Evolutionary conservation across 1,140 invertebrate species (phyloP).

Genomic region (Vanessa tameamea): DNA sequence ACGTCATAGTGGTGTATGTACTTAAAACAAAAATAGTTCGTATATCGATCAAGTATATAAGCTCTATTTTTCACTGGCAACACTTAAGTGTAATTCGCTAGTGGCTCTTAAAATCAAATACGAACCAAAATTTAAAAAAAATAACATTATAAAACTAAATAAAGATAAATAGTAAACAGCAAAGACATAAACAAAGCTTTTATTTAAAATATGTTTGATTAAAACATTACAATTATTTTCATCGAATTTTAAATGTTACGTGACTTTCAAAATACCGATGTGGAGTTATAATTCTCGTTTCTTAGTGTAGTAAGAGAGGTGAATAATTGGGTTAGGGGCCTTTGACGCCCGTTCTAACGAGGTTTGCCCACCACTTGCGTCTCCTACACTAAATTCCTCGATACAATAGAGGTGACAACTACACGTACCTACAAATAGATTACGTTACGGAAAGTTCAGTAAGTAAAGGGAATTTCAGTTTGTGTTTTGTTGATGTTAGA

Average conservation of each 20-base stretch:
- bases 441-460: slow-evolving; percentile 26
- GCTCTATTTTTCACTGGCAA: no score
- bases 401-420: slow-evolving; percentile 39
- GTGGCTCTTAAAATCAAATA: no score
- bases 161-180: no score
- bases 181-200: no score
- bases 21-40: no score
- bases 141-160: no score
- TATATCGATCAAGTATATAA: no score
- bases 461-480: slow-evolving; percentile 13
- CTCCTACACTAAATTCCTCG: slow-evolving; percentile 44
- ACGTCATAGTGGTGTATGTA: no score
- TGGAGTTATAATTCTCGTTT: slow-evolving; percentile 21
- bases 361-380: slow-evolving; percentile 64
- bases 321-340: slow-evolving; percentile 78
- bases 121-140: no score
- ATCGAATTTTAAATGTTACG: not conserved
- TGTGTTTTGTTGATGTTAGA: slow-evolving; percentile 8
- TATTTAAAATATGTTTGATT: not conserved
- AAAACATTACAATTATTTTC: not conserved
- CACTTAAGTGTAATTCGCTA: no score
- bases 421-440: slow-evolving; percentile 21
- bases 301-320: slow-evolving; percentile 44
- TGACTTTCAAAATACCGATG: not conserved
- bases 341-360: slow-evolving; percentile 72